Percentiles rank a stretch among this genome's conserved stretches.
Conservation (phyloP, 30 jellyfish, hydroid and myxozoan genomes). For the Turritopsis rubra region DNA sequence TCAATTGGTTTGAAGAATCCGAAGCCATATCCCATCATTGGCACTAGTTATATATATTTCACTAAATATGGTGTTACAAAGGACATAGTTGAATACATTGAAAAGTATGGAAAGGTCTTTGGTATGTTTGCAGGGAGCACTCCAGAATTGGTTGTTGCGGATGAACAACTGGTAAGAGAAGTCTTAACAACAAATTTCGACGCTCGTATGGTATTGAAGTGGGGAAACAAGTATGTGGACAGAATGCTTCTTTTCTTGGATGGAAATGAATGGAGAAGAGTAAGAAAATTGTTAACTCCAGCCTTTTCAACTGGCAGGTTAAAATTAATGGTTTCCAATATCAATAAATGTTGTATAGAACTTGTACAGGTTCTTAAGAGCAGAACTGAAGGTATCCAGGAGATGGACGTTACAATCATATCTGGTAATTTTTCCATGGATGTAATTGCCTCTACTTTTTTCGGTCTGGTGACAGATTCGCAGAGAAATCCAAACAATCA, state of each 20-base stretch:
- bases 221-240: background rate
- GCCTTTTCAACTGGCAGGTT: constrained; percentile 70
- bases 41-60: background rate
- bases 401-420: background rate
- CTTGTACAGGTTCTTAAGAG: background rate
- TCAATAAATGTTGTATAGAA: constrained; percentile 2
- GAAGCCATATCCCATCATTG: constrained; percentile 1
- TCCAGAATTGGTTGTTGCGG: constrained; percentile 4
- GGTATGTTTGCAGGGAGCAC: constrained; percentile 5
- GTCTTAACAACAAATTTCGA: background rate
- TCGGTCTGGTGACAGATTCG: background rate
- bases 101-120: background rate
- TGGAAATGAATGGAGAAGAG: constrained; percentile 64
- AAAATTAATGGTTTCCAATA: constrained; percentile 28
- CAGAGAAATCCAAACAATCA: background rate
- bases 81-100: background rate
- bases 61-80: background rate
- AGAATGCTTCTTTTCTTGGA: constrained; percentile 30
- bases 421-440: background rate
- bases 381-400: background rate
- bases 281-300: constrained; percentile 57
- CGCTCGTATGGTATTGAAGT: background rate
- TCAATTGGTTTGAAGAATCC: background rate
- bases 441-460: background rate
- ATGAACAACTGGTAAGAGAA: background rate